Evolutionary conservation across 2,113 vertebrate genomes (phyloP).

Genomic region (Bufo bufo): DNA sequence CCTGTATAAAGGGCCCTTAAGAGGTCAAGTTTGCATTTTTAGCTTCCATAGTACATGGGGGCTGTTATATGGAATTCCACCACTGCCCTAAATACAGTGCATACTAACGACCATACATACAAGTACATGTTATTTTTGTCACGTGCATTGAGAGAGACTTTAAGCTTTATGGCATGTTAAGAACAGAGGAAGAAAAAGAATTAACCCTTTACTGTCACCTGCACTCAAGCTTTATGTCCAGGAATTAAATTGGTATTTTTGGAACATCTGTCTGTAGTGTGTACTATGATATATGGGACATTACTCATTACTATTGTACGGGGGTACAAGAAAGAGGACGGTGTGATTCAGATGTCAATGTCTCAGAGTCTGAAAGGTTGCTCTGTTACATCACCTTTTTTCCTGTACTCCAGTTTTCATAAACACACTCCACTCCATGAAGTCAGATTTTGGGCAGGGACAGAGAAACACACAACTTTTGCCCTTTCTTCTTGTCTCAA

Average conservation of each 20-base stretch:
- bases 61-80: background rate
- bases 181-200: background rate
- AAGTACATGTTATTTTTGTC: background rate
- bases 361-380: background rate
- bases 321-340: background rate
- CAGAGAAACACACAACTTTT: background rate
- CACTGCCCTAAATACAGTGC: background rate
- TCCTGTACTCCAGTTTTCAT: slow-evolving; percentile 4
- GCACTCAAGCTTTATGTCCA: background rate
- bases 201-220: background rate
- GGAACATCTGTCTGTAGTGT: background rate
- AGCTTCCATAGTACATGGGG: background rate
- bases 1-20: background rate
- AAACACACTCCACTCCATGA: slow-evolving; percentile 13
- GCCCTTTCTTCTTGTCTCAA: background rate
- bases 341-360: background rate
- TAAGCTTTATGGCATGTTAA: background rate
- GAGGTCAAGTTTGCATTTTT: background rate
- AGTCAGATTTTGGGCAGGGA: background rate
- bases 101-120: background rate
- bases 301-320: background rate
- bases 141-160: background rate
- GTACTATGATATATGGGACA: background rate
- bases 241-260: background rate
- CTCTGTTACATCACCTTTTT: slow-evolving; percentile 15